phyloP scores from a whole-genome alignment of 2,113 vertebrate genomes.

The Equus quagga region DNA sequence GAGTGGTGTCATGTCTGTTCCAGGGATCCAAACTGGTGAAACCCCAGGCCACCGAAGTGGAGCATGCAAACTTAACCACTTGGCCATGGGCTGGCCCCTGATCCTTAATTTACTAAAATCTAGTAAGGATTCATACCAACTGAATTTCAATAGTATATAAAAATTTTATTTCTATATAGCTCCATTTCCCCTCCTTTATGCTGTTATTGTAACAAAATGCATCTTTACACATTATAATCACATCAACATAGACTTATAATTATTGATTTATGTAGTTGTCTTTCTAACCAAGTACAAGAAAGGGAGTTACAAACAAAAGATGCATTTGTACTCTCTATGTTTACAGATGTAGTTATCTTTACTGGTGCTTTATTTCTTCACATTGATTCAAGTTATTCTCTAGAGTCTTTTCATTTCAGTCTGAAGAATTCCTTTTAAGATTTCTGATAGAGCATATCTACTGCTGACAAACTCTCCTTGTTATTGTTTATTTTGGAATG shows the following conservation, averaged over 20 bases:
- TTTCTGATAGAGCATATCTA: not conserved
- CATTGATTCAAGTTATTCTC: not conserved
- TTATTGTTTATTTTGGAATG: not conserved
- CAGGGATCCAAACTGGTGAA: no score
- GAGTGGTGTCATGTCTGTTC: no score
- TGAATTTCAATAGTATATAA: not conserved
- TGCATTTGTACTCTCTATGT: not conserved
- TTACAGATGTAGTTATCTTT: not conserved
- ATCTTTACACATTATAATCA: not conserved
- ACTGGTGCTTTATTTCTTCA: not conserved
- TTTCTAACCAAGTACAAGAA: not conserved
- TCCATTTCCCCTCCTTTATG: not conserved
- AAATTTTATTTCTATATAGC: not conserved
- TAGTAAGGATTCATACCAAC: not conserved
- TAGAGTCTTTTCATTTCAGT: not conserved
- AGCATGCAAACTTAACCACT: no score
- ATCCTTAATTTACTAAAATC: not conserved
- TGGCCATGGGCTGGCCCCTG: no score
- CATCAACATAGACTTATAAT: not conserved
- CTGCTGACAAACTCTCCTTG: not conserved
- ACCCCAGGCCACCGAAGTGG: no score
- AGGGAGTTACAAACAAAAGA: not conserved
- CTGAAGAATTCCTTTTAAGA: not conserved
- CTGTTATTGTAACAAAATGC: not conserved
- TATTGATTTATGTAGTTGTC: not conserved